Conservation (phyloP, 2,888 invertebrate genomes). For the Torymus auratus region DNA sequence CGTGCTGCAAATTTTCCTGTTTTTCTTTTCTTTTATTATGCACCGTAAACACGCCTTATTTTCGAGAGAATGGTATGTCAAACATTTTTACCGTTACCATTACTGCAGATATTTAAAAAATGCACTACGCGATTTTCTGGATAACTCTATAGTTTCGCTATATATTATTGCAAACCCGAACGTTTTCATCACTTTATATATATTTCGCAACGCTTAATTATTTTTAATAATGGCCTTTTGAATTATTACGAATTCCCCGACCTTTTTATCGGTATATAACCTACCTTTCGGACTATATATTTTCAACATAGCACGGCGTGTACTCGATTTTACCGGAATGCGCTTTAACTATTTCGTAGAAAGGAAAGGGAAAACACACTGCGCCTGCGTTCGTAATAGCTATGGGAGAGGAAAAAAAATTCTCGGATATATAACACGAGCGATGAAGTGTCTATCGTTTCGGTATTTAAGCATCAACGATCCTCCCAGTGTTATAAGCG, state of each 20-base stretch:
- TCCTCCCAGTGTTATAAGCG: neutral
- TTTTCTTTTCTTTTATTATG: constrained; percentile 22
- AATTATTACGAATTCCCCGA: too few species aligned
- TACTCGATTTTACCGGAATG: too few species aligned
- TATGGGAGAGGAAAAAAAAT: constrained; percentile 16
- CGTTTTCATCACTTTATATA: neutral
- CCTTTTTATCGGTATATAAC: too few species aligned
- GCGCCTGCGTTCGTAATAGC: neutral
- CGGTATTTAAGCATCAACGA: constrained; percentile 31
- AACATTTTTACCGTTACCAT: neutral
- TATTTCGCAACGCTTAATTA: too few species aligned
- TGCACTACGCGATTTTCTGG: too few species aligned
- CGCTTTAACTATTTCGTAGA: neutral
- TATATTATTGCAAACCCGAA: neutral
- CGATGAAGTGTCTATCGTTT: constrained; percentile 24
- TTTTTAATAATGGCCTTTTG: too few species aligned
- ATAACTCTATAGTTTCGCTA: too few species aligned
- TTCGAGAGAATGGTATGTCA: constrained; percentile 7
- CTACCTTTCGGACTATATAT: too few species aligned
- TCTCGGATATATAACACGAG: neutral
- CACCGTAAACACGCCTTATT: constrained; percentile 27
- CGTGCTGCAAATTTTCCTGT: constrained; percentile 22
- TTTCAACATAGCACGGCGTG: too few species aligned
- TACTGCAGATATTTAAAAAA: too few species aligned
- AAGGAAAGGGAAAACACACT: constrained; percentile 6